Percentiles rank a stretch among this genome's conserved stretches.
These are phyloP conservation scores for Microcebus ravelobensis DNA, from an alignment of 2,113 vertebrate species.

Conservation along the genomic window DNA sequence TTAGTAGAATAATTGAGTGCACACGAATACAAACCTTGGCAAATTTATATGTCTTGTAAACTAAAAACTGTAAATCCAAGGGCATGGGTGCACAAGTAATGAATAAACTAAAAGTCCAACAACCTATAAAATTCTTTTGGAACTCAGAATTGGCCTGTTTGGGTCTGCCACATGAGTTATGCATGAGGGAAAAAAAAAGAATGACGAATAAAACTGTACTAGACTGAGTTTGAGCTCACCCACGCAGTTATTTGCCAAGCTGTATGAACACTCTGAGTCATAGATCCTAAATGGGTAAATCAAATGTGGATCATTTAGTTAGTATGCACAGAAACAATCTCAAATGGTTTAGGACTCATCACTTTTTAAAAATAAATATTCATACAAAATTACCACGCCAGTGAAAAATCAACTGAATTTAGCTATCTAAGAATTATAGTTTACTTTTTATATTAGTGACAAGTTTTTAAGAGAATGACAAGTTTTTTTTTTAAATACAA, in stretches of 20 bases:
- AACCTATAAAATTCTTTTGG: neutral
- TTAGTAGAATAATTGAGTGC: conserved; percentile 38
- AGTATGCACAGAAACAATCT: neutral
- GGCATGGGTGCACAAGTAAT: neutral
- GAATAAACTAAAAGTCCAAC: neutral
- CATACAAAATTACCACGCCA: neutral
- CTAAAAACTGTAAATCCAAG: conserved; percentile 33
- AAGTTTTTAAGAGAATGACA: neutral
- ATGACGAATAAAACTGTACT: neutral
- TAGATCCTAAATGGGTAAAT: neutral
- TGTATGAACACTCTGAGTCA: neutral
- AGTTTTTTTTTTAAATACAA: neutral
- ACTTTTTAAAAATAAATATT: conserved; percentile 16
- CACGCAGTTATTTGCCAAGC: neutral
- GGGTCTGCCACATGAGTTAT: neutral
- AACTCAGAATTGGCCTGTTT: neutral
- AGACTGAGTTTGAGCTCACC: neutral
- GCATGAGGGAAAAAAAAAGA: neutral
- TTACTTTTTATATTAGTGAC: neutral
- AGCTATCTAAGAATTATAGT: neutral
- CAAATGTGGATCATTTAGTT: neutral
- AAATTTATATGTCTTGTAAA: conserved; percentile 12
- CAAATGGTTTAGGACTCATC: neutral
- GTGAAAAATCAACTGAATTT: neutral
- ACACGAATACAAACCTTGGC: neutral